A percentile compares a stretch with the other conserved stretches of the same genome.
Evolutionary conservation across 2,797 vertebrate genomes (phyloP).

Genomic region (Echiichthys vipera): DNA sequence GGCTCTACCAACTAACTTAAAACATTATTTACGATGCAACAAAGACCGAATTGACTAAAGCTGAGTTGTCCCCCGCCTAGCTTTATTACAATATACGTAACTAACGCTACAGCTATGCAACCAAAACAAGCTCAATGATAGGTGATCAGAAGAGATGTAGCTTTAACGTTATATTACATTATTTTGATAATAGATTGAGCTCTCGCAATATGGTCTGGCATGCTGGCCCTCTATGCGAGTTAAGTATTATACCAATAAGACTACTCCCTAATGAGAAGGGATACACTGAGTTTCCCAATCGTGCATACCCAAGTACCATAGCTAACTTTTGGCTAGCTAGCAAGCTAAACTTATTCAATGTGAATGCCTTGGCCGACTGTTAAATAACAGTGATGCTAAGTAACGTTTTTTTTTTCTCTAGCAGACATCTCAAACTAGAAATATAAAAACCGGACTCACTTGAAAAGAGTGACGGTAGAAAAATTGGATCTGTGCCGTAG

Average conservation of each 20-base stretch:
- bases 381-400: neutral
- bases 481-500: constrained; percentile 13
- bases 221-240: neutral
- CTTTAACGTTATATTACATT: neutral
- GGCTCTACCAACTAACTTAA: neutral
- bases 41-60: neutral
- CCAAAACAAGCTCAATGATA: constrained; percentile 21
- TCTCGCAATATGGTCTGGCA: neutral
- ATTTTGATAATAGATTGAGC: neutral
- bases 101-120: neutral
- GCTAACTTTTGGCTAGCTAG: constrained; percentile 70
- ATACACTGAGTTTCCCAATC: neutral
- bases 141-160: neutral
- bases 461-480: constrained; percentile 14
- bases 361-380: constrained; percentile 26
- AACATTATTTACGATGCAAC: neutral
- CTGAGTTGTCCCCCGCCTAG: neutral
- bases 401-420: neutral
- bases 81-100: neutral
- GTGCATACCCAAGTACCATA: constrained; percentile 16
- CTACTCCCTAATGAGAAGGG: neutral
- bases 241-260: neutral
- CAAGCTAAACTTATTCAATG: constrained; percentile 65
- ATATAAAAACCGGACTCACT: constrained; percentile 63
- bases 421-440: neutral